phyloP scores from a whole-genome alignment of 2,888 invertebrate species.

The Drosophila pegasa region DNA sequence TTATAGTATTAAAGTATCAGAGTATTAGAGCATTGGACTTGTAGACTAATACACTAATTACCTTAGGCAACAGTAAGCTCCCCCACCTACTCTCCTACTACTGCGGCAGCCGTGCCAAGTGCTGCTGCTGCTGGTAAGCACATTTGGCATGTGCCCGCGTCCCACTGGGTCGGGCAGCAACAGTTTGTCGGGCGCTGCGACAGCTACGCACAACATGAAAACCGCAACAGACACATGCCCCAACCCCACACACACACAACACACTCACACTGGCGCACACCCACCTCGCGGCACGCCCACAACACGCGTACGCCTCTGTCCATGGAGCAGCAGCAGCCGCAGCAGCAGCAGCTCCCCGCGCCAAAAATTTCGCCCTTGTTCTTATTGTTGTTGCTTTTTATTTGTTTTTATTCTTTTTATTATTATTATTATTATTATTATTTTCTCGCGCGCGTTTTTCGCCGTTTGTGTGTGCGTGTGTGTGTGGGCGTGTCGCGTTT shows the following conservation, averaged over 20 bases:
- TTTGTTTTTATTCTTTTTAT: slow-evolving; percentile 14
- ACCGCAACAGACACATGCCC: slow-evolving; percentile 56
- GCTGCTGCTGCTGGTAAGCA: not conserved
- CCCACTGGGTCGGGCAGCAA: slow-evolving; percentile 59
- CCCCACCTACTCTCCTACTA: too few species aligned
- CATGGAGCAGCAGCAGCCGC: slow-evolving; percentile 22
- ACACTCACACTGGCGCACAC: not conserved
- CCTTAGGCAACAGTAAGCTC: too few species aligned
- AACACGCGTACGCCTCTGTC: slow-evolving; percentile 2
- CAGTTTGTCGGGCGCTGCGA: slow-evolving; percentile 63
- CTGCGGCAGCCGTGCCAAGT: too few species aligned
- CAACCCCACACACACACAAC: not conserved
- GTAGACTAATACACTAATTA: too few species aligned
- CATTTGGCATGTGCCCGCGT: slow-evolving; percentile 21
- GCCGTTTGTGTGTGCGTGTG: slow-evolving; percentile 19
- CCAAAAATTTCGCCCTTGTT: slow-evolving; percentile 36
- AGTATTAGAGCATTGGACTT: too few species aligned
- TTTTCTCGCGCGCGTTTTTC: slow-evolving; percentile 36
- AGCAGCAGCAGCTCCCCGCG: slow-evolving; percentile 36
- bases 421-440: slow-evolving; percentile 34
- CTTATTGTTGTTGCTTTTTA: slow-evolving; percentile 20
- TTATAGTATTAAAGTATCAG: too few species aligned
- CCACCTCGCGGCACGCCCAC: slow-evolving; percentile 1
- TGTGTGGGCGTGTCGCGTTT: slow-evolving; percentile 20
- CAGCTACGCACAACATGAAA: slow-evolving; percentile 55